Conservation (phyloP, 1,140 invertebrate species). For the Cataglyphis hispanica region DNA sequence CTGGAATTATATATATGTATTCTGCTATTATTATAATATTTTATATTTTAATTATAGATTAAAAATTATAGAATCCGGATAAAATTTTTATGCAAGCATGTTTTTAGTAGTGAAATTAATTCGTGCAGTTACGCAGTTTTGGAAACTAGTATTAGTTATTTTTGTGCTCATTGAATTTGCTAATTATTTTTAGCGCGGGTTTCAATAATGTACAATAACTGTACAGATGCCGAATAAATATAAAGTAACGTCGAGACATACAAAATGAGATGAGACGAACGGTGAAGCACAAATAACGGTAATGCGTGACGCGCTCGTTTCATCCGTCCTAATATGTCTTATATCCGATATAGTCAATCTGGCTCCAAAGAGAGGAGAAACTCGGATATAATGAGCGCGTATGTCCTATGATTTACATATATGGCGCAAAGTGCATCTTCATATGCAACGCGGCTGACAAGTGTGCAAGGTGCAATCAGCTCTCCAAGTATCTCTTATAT, state of each 20-base stretch:
- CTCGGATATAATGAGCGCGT: conserved; percentile 51
- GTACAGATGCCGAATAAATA: conserved; percentile 47
- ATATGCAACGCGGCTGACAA: not conserved
- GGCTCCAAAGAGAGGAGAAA: conserved; percentile 44
- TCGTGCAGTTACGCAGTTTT: no score
- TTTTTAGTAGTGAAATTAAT: not conserved
- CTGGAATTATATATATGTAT: not conserved
- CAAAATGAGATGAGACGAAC: conserved; percentile 48
- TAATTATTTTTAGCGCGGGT: conserved; percentile 27
- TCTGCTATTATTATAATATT: not conserved
- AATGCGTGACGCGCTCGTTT: conserved; percentile 69
- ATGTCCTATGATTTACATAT: conserved; percentile 55
- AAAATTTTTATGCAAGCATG: not conserved
- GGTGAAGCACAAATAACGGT: conserved; percentile 69
- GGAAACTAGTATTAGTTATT: not conserved
- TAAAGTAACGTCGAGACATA: conserved; percentile 31
- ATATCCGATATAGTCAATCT: conserved; percentile 61
- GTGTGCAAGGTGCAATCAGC: conserved; percentile 55
- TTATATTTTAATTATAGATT: conserved; percentile 3
- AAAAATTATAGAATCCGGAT: not conserved
- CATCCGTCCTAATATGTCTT: conserved; percentile 76
- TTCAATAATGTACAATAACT: conserved; percentile 27
- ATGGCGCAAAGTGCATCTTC: conserved; percentile 57
- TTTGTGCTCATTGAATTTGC: not conserved
- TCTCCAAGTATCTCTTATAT: conserved; percentile 12